Conservation (phyloP, 1,140 invertebrate genomes). For the Melipona quadrifasciata region DNA sequence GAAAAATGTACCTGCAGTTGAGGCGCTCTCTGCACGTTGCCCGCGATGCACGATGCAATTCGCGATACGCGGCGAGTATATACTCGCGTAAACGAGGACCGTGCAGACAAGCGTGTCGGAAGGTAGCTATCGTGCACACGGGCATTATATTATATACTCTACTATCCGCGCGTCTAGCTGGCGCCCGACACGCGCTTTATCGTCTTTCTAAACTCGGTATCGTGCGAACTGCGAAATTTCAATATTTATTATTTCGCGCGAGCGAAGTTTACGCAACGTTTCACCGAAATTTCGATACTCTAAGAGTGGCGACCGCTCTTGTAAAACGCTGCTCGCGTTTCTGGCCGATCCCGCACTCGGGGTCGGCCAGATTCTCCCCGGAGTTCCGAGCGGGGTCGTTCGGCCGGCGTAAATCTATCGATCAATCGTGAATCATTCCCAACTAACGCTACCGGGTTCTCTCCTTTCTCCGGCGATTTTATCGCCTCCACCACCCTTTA, state of each 20-base stretch:
- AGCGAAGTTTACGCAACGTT: not conserved
- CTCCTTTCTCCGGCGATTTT: not conserved
- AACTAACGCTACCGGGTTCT: not conserved
- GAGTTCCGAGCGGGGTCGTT: conserved; percentile 32
- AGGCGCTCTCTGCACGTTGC: not conserved
- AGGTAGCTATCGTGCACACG: conserved; percentile 56
- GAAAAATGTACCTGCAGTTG: not conserved
- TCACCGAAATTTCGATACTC: conserved; percentile 15
- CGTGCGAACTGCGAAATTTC: conserved; percentile 63
- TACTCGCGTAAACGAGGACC: conserved; percentile 51
- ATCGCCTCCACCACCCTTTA: not conserved
- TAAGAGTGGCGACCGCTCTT: too few species aligned
- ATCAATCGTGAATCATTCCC: conserved; percentile 62
- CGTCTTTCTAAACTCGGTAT: conserved; percentile 63
- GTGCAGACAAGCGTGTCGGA: conserved; percentile 62
- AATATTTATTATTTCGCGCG: conserved; percentile 65
- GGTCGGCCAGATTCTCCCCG: not conserved
- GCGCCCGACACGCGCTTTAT: conserved; percentile 69
- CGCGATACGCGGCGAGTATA: conserved; percentile 6
- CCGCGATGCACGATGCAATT: not conserved
- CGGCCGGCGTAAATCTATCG: conserved; percentile 57
- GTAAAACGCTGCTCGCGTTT: not conserved
- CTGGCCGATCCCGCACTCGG: not conserved
- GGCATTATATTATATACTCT: conserved; percentile 64
- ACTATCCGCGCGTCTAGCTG: conserved; percentile 71